Base-by-base conservation (phyloP, 1,140 invertebrate genomes). In the Drosophila pruinosa region DNA sequence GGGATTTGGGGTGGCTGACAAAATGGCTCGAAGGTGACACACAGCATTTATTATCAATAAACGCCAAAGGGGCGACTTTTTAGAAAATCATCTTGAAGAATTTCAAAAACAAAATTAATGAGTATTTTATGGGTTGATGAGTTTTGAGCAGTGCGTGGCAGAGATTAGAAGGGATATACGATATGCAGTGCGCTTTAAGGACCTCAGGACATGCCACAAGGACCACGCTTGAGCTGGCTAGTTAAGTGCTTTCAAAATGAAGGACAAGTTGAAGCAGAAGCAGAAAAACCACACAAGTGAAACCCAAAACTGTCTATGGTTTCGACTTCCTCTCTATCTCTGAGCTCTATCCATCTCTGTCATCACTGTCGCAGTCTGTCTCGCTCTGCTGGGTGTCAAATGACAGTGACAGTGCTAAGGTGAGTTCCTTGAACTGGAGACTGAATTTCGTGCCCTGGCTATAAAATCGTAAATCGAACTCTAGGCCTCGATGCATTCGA, bases 241-340 rank as follows among this genome's bases (percentile, higher is more conserved):
- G 57, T 73, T 73, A 76, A 69, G 58, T 64, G 74, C 41, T 28
- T 2, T 15, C 52, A 5, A 14, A n/a, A 22, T 26, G 47, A 24
- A 6, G 58, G 57, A 58, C 12, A 26, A 17, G 45, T 31, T 10
- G 28, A 31, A 31, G 39, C 54, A 39, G 19, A 12, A 19, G 21
- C 12, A 26, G 43, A 53, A 72, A 50, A 50, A 74, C 71, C 53
- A 54, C 54, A 76, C 28, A 43, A 61, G 22, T 65, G 75, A 75
- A 77, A 75, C 56, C 56, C 50, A 68, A 73, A 63, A 54, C 74
- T 73, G 64, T 63, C 71, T 58, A 73, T 73, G 68, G 71, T 58
- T 21, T 34, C 36, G 10, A 12, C 36, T 50, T 15, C 14, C 43
- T 50, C 36, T 41, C 28, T 15, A 19, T 26, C 41, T 54, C 36